Conservation (phyloP, 2,888 invertebrate genomes). For the Cephalotes varians region DNA sequence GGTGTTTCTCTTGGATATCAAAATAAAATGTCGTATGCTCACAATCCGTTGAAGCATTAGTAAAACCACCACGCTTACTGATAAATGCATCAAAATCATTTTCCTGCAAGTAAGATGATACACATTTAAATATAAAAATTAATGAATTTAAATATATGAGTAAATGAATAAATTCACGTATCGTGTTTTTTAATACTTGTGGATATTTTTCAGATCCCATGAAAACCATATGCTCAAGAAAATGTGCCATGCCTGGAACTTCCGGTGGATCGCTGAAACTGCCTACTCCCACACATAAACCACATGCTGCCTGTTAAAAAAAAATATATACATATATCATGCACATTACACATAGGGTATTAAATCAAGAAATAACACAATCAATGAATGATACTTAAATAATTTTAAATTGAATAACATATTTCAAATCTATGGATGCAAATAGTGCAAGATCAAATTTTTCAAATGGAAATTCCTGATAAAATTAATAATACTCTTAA, state of each 20-base stretch:
- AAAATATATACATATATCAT: background rate
- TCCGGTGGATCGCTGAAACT: slow-evolving; percentile 92
- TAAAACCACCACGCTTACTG: slow-evolving; percentile 93
- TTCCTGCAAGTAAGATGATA: slow-evolving; percentile 73
- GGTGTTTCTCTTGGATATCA: slow-evolving; percentile 93
- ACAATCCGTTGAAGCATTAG: slow-evolving; percentile 95
- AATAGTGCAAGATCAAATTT: background rate
- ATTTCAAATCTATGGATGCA: background rate
- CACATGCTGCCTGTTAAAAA: slow-evolving; percentile 89
- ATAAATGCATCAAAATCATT: slow-evolving; percentile 84
- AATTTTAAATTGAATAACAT: background rate
- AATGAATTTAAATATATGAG: background rate
- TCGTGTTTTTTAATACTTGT: slow-evolving; percentile 87
- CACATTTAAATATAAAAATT: background rate
- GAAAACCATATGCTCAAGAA: slow-evolving; percentile 97
- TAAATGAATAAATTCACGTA: background rate
- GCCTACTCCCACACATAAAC: slow-evolving; percentile 92
- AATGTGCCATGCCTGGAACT: slow-evolving; percentile 94
- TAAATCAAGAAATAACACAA: background rate
- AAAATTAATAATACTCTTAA: background rate
- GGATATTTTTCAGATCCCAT: slow-evolving; percentile 97
- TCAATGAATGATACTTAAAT: background rate
- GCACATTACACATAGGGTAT: background rate
- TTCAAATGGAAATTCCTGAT: background rate
- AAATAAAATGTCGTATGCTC: slow-evolving; percentile 96